Percentiles rank a stretch among this genome's conserved stretches.
These are phyloP conservation scores for Malurus melanocephalus DNA, from an alignment of 2,113 vertebrate species.

Conservation along the genomic window DNA sequence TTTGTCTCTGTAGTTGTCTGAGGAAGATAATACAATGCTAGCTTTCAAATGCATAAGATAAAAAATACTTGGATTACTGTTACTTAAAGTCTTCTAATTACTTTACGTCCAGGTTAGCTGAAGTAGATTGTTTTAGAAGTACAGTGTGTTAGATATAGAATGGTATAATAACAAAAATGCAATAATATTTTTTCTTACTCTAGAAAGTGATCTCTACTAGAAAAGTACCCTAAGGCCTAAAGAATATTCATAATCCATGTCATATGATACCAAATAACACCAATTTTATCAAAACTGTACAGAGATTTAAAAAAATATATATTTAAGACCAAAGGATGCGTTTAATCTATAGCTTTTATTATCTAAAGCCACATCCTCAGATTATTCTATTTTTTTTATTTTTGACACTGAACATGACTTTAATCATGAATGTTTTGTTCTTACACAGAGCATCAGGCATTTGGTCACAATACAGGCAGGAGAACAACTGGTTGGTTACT, in stretches of 20 bases:
- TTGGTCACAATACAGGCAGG: not conserved
- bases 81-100: not conserved
- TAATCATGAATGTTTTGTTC: not conserved
- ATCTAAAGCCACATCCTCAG: not conserved
- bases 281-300: not conserved
- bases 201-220: not conserved
- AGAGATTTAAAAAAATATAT: not conserved
- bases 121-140: not conserved
- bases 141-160: not conserved
- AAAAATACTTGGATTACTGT: not conserved
- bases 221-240: not conserved
- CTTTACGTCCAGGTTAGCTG: not conserved
- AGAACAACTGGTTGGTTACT: not conserved
- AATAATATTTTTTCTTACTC: not conserved
- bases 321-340: not conserved
- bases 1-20: not conserved
- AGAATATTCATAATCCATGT: not conserved
- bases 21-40: not conserved
- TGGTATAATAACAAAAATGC: not conserved
- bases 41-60: not conserved
- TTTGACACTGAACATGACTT: not conserved
- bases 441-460: accelerated
- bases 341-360: not conserved
- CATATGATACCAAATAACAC: not conserved
- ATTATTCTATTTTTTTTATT: not conserved